These are phyloP conservation scores for Vulpes vulpes DNA, from an alignment of 2,113 vertebrate species.

Conservation along the genomic window DNA sequence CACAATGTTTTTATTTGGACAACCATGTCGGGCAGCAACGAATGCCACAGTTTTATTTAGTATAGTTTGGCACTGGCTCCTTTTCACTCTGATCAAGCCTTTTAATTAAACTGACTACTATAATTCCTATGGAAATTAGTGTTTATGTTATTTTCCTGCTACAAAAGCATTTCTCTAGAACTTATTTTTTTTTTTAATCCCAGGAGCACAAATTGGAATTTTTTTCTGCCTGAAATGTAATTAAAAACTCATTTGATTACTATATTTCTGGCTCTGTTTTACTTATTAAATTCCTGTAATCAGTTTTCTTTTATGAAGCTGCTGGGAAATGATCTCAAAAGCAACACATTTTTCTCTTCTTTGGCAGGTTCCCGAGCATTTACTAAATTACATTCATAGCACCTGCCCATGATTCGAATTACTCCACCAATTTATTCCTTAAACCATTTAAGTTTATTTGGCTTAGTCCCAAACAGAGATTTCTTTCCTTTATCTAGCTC, in stretches of 20 bases:
- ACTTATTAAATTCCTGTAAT: constrained; percentile 90
- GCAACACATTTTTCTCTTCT: constrained; percentile 89
- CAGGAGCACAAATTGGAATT: constrained; percentile 87
- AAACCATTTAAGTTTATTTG: constrained; percentile 87
- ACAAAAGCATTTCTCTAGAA: constrained; percentile 87
- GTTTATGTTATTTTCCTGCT: constrained; percentile 86
- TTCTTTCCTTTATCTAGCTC: constrained; percentile 74
- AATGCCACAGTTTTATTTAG: constrained; percentile 81
- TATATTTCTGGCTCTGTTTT: constrained; percentile 90
- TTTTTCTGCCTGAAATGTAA: constrained; percentile 90
- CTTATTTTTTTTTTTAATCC: constrained; percentile 86
- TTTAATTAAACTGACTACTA: constrained; percentile 88
- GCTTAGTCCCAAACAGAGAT: constrained; percentile 80
- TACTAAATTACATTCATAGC: constrained; percentile 88
- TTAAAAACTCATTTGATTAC: constrained; percentile 92
- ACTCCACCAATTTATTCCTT: constrained; percentile 87
- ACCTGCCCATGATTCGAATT: constrained; percentile 89
- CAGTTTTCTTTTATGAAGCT: constrained; percentile 92
- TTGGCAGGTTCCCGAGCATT: constrained; percentile 88
- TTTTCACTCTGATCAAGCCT: constrained; percentile 82
- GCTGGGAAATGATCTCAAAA: constrained; percentile 93
- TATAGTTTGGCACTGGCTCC: constrained; percentile 78
- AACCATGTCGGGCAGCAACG: constrained; percentile 77
- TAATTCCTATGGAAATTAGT: constrained; percentile 89
- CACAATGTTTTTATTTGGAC: constrained; percentile 80